Conservation (phyloP, 2,113 vertebrate species). For the Tautogolabrus adspersus region DNA sequence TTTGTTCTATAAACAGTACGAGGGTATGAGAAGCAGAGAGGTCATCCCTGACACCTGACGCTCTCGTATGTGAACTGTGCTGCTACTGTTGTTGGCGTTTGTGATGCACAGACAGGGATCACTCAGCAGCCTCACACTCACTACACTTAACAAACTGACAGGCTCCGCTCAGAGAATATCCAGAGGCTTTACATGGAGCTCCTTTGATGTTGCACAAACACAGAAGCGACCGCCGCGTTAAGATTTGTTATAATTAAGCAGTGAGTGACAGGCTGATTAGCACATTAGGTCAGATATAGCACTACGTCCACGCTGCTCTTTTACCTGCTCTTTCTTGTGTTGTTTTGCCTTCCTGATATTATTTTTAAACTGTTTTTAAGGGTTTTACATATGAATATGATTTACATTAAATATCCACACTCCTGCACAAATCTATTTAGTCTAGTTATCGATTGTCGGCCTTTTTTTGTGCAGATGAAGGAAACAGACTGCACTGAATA, state of each 20-base stretch:
- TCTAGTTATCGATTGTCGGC: neutral
- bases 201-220: slow-evolving; percentile 15
- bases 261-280: neutral
- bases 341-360: neutral
- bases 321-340: neutral
- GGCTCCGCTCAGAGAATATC: slow-evolving; percentile 16
- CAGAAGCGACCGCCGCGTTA: slow-evolving; percentile 11
- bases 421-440: neutral
- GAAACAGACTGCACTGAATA: neutral
- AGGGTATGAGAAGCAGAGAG: slow-evolving; percentile 25
- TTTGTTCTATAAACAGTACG: slow-evolving; percentile 38
- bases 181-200: slow-evolving; percentile 10
- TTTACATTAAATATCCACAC: neutral
- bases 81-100: neutral
- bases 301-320: neutral
- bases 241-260: slow-evolving; percentile 11
- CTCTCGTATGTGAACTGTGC: slow-evolving; percentile 4
- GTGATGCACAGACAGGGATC: slow-evolving; percentile 7
- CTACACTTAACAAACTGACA: slow-evolving; percentile 24
- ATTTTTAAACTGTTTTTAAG: neutral
- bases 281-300: neutral
- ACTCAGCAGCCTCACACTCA: slow-evolving; percentile 4
- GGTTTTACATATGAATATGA: neutral
- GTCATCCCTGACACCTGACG: slow-evolving; percentile 27
- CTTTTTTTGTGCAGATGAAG: neutral